Evolutionary conservation across 2,113 vertebrate genomes (phyloP), one percentile per base, ranked within the genome.

Genomic region (Salvelinus alpinus): DNA sequence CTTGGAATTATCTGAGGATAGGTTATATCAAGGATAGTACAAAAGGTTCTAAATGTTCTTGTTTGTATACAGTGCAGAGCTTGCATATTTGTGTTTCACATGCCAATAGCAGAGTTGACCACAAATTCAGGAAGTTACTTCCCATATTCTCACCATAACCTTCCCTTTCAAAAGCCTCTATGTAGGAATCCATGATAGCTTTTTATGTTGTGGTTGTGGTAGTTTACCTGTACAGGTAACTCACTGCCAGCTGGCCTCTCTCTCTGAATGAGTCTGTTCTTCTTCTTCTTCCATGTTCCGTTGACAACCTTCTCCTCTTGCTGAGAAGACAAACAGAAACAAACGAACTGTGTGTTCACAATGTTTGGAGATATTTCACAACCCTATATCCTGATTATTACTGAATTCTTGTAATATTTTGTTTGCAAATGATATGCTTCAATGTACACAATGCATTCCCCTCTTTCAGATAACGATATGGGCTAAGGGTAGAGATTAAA

Each of bases 171-270:
- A 18, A 54, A 44, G 38, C 9, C 38, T 44, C 38, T 44, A 44
- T 11, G 38, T 44, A 11, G 38, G 38, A 44, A 44, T 11, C 8
- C 38, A 44, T 44, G 9, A 12, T 44, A 44, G 38, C 9, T 44
- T 57, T 57, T 20, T 57, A 57, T 57, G 20, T 57, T 57, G 14
- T 57, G 16, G 14, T 57, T 69, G 68, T 1, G 20, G 38, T 64
- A 79, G 76, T 86, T 70, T 89, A 92, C 92, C 91, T 89, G 91
- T 31, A 83, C 87, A 82, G 88, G 84, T 66, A 91, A 88, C 87
- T 94, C 93, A 72, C 89, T 86, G 74, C 93, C 91, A 74, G 91
- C 87, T 3, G 92, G 92, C 65, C 92, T 89, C 80, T 90, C 92
- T 84, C 90, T 88, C 54, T 86, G 87, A 81, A 91, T 89, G 71